Conservation (phyloP, 2,113 vertebrate species). For the Carassius auratus region DNA sequence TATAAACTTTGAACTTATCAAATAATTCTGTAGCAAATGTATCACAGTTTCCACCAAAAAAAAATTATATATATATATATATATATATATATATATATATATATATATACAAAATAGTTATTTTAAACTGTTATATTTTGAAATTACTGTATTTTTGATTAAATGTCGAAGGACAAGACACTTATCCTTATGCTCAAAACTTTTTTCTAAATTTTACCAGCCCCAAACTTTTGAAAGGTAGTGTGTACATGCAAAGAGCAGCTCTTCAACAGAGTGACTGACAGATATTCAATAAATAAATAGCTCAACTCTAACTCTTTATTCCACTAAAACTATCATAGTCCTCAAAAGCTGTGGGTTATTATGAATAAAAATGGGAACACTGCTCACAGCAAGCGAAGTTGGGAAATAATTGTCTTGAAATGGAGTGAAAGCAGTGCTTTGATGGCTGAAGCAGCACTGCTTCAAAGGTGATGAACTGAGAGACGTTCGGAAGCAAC, state of each 20-base stretch:
- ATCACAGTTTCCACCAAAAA: neutral
- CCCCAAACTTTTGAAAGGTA: neutral
- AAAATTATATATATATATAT: no score
- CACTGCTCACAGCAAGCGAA: neutral
- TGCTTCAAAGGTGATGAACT: slow-evolving; percentile 23
- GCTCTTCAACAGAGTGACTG: neutral
- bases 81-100: no score
- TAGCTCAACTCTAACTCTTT: neutral
- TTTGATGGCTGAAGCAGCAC: neutral
- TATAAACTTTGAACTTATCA: neutral
- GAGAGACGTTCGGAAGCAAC: neutral
- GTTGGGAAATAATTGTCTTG: slow-evolving; percentile 11
- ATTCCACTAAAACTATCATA: neutral
- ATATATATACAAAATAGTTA: neutral
- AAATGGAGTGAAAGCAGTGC: neutral
- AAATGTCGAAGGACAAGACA: neutral
- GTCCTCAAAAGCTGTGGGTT: neutral
- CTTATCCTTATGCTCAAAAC: neutral
- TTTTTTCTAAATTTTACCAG: neutral
- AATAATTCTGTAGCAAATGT: neutral
- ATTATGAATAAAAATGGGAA: slow-evolving; percentile 5
- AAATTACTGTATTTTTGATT: neutral
- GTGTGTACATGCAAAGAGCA: neutral
- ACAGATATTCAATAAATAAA: slow-evolving; percentile 11
- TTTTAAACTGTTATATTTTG: neutral